Base-by-base conservation (phyloP, 1,140 invertebrate species). In the Teleogryllus occipitalis region DNA sequence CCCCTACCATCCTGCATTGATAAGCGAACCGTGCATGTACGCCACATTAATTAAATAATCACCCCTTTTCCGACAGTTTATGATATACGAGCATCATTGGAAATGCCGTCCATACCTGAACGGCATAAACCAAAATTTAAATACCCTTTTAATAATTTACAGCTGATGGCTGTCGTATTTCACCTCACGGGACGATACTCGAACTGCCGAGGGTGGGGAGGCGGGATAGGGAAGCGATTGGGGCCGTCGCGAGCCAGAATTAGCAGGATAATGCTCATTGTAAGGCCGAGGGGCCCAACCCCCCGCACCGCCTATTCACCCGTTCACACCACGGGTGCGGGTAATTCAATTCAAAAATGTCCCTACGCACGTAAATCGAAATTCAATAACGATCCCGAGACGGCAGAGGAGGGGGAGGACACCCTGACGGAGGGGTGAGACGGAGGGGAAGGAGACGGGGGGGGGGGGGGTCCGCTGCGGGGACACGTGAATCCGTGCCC, bases 31-130 rank as follows among this genome's bases (percentile, higher is more conserved):
- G 54, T 65, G 54, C 54, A 18, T 65, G 18, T 65, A 65, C 54
- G 54, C 54, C 54, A 65, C 54, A 65, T 65, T 65, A 65, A 65
- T 65, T 65, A 65, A 65, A 65, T 65, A 65, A 65, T 65, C 54
- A 65, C 54, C 54, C 54, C 54, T 65, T 18, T 65, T 65, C 54
- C 54, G 54, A 14, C 54, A 65, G 54, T 14, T 10, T 14, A 65
- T 65, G 54, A 65, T 65, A 7, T 18, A 65, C 54, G 54, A 7
- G 10, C 10, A 18, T 65, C 54, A 65, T 65, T 65, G 54, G 18
- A 65, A 65, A 65, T 65, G 54, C 54, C 54, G 54, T 1, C 54
- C 54, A 65, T 10, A 65, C 54, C 10, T 65, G 54, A 18, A 18
- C 54, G 10, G 54, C 54, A 65, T 65, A 65, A 65, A 65, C 54